Base-by-base conservation (phyloP, 2,797 vertebrate genomes). In the Echiichthys vipera region DNA sequence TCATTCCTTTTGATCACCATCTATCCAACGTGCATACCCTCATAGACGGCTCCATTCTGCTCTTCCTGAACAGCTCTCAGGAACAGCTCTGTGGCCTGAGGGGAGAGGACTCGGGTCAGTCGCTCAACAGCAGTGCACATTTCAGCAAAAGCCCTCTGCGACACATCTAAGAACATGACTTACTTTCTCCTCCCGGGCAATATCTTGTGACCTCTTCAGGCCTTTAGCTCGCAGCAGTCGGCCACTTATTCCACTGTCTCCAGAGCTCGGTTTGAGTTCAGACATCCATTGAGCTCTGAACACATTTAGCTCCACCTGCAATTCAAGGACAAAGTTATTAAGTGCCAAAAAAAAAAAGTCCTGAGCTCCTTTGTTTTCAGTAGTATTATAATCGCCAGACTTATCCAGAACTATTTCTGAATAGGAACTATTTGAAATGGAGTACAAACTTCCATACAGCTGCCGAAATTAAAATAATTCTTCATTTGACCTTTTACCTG, bases 241-340 rank as follows among this genome's bases (percentile, higher is more conserved):
- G 58, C 87, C 87, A 69, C 93, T 93, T 46, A 77, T 54, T 39
- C 80, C 94, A 74, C 89, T 87, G 39, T 91, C 92, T 79, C 92
- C 93, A 27, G 93, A 85, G 79, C 91, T 94, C 27, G 96, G 96
- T 78, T 94, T 94, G 84, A 99, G 96, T 88, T 99, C 98, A 88
- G 98, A 97, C 97, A 99, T 98, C 98, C 98, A 99, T 84, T 96
- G 95, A 84, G 96, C 96, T 94, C 98, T 94, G 89, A 99, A 99
- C 79, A 92, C 96, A 87, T 94, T 96, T 43, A 99, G 98, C 90
- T 99, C 96, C 82, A 96, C 88, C 97, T 98, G 71, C 17, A 72
- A 65, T 15, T 36, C 18, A 43, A 64, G 65, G 18, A 12, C 9
- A 68, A 32, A 55, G 2, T 27, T 53, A 30, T 17, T 17, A 17